Base-by-base conservation (phyloP, 2,113 vertebrate genomes). In the Genyomyrus donnyi region DNA sequence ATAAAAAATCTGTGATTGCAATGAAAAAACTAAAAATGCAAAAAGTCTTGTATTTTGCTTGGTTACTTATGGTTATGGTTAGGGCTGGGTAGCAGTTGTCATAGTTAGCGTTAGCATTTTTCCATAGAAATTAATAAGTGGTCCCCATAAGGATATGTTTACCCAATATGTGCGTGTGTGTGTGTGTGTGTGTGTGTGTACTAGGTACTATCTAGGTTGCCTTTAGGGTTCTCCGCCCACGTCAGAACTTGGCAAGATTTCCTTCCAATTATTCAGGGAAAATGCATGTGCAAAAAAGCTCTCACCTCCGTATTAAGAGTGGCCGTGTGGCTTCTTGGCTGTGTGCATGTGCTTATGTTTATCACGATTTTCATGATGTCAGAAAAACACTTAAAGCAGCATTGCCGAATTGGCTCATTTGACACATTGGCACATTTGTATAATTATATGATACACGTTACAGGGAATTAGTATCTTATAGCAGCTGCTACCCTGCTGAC, bases 251-350 rank as follows among this genome's bases (percentile, higher is more conserved):
- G 95, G 94, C 93, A 95, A 93, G 91, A 91, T 92, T 90, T 90
- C 91, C 89, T 90, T 91, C 90, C 35, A 90, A 93, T 95, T 95
- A 94, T 95, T 95, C 93, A 94, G 91, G 93, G 92, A 92, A 93
- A 95, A 94, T 95, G 93, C 92, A 92, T 94, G 92, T 89, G 91
- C 93, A 92, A 92, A 91, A 90, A 92, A 91, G 92, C 91, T 93
- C 86, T 89, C 86, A 90, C 62, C 90, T 90, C 66, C 2, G 56
- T 87, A 58, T 62, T 48, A 66, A 19, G 88, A 7, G 27, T 3
- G 88, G 0, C 52, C 45, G 1, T 48, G 83, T 46, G 17, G 35
- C 83, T 45, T 24, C 46, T 85, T 85, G 39, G 42, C 39, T 48
- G 9, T 24, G 39, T 50, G 85, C 46, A 4, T 4, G 39, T 31